A percentile compares a stretch with the other conserved stretches of the same genome.
These are phyloP conservation scores for Pseudomyrmex sp. DNA, from an alignment of 1,140 invertebrate genomes.

Conservation along the genomic window DNA sequence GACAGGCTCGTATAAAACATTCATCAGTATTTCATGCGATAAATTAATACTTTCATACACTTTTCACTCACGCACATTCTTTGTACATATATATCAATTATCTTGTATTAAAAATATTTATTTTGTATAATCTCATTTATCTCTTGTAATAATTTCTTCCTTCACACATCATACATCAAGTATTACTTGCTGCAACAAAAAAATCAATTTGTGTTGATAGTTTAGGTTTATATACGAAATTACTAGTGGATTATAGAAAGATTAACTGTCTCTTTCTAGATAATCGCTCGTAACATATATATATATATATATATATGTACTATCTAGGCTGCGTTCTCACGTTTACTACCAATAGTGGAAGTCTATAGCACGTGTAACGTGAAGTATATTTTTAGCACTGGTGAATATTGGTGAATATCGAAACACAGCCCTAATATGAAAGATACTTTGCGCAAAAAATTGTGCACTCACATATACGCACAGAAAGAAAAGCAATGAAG, in stretches of 20 bases:
- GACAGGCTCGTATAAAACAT: neutral
- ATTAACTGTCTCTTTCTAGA: neutral
- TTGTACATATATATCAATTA: conserved; percentile 65
- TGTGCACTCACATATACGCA: neutral
- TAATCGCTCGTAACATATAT: neutral
- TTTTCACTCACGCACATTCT: conserved; percentile 38
- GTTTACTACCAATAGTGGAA: neutral
- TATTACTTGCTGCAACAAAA: neutral
- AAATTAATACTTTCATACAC: conserved; percentile 37
- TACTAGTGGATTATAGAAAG: neutral
- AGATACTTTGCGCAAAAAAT: too few species aligned
- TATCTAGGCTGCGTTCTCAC: too few species aligned
- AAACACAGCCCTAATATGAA: too few species aligned
- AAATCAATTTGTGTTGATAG: neutral
- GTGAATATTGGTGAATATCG: too few species aligned
- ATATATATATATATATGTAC: too few species aligned
- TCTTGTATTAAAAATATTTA: conserved; percentile 77
- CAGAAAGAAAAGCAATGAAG: neutral
- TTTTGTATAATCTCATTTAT: conserved; percentile 71
- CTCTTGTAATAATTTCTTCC: conserved; percentile 21
- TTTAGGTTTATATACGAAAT: neutral
- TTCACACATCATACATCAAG: conserved; percentile 19
- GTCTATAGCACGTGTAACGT: neutral
- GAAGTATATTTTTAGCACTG: too few species aligned
- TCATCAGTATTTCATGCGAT: conserved; percentile 36